Conservation (phyloP, 2,797 vertebrate genomes). For the Poeciliopsis infans region DNA sequence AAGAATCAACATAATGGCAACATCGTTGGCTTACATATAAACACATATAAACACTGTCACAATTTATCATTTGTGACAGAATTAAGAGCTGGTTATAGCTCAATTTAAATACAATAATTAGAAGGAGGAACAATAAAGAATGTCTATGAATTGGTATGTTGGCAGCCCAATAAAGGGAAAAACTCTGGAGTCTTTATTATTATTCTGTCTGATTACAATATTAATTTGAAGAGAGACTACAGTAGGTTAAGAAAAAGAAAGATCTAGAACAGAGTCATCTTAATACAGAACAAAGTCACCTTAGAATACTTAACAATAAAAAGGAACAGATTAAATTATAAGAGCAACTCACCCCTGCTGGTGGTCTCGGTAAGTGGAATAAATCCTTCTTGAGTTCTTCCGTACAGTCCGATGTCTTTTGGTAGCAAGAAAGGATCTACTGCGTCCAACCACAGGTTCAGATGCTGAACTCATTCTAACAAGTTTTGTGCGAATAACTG, state of each 20-base stretch:
- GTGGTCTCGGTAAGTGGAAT: slow-evolving; percentile 82
- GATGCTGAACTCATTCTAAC: slow-evolving; percentile 76
- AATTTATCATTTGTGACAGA: not conserved
- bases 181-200: not conserved
- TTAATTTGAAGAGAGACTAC: not conserved
- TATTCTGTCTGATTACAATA: not conserved
- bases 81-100: not conserved
- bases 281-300: not conserved
- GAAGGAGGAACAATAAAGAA: not conserved
- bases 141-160: not conserved
- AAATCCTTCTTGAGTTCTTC: slow-evolving; percentile 84
- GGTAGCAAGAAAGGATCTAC: slow-evolving; percentile 74
- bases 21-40: not conserved
- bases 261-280: not conserved
- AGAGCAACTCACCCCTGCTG: slow-evolving; percentile 82
- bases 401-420: slow-evolving; percentile 84
- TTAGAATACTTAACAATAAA: not conserved
- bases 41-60: not conserved
- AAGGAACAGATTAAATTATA: not conserved
- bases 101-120: not conserved
- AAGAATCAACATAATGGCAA: not conserved
- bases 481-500: not conserved
- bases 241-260: not conserved
- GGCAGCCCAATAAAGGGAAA: not conserved
- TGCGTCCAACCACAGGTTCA: slow-evolving; percentile 68